These are phyloP conservation scores for Hoplias malabaricus DNA, from an alignment of 2,113 vertebrate species.

Conservation along the genomic window DNA sequence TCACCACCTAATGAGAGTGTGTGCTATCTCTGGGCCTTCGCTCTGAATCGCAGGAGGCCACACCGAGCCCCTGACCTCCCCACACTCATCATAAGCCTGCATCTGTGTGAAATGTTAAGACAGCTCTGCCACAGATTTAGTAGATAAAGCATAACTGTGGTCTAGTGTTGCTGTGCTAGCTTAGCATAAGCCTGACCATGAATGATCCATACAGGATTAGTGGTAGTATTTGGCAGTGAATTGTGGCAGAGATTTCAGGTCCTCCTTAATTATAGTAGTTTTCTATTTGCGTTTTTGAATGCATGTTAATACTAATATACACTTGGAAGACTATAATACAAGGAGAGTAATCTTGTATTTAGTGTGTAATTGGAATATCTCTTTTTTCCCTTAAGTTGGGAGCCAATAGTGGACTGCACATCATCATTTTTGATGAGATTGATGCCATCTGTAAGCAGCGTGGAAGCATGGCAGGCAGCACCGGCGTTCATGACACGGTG, in stretches of 20 bases:
- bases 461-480: conserved; percentile 96
- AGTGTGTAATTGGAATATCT: neutral
- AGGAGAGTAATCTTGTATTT: neutral
- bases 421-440: conserved; percentile 98
- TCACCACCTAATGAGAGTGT: conserved; percentile 77
- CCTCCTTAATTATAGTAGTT: neutral
- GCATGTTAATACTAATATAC: neutral
- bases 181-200: conserved; percentile 1
- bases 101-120: conserved; percentile 74
- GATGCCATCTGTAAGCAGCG: conserved; percentile 98
- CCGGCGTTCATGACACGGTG: conserved; percentile 92
- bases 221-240: neutral
- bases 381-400: conserved; percentile 76
- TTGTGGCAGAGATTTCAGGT: neutral
- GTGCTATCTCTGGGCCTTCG: conserved; percentile 63
- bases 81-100: conserved; percentile 60
- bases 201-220: neutral
- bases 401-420: conserved; percentile 94
- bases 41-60: conserved; percentile 27
- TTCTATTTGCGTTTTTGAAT: neutral
- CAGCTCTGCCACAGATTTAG: conserved; percentile 55
- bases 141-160: conserved; percentile 62
- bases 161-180: neutral
- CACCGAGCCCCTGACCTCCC: conserved; percentile 20
- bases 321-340: too few species aligned